A percentile compares a stretch with the other conserved stretches of the same genome.
phyloP scores from a whole-genome alignment of 2,888 invertebrate species.

The Sipha maydis region DNA sequence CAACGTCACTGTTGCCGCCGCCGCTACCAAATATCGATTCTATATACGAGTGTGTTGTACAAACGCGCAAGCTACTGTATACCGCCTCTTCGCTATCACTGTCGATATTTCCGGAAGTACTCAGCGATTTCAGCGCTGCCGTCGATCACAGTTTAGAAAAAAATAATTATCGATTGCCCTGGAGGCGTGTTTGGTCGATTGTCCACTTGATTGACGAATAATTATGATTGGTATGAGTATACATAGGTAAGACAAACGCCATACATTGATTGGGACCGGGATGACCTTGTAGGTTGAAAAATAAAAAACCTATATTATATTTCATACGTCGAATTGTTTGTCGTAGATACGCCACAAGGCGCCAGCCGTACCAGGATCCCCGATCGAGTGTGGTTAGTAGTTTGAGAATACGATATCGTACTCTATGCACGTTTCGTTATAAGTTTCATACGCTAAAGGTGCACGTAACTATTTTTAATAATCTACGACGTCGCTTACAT shows the following conservation, averaged over 20 bases:
- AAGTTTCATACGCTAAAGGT: too few species aligned
- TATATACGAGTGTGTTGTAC: background rate
- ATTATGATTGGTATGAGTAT: background rate
- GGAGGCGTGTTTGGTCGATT: background rate
- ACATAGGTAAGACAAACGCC: background rate
- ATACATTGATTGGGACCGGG: background rate
- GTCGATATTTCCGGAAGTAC: slow-evolving; percentile 19
- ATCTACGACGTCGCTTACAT: too few species aligned
- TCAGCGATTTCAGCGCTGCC: background rate
- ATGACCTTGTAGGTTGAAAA: background rate
- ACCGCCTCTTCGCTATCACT: background rate
- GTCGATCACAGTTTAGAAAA: background rate
- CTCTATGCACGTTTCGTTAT: too few species aligned
- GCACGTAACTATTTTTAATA: too few species aligned
- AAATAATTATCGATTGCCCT: background rate
- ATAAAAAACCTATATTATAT: background rate
- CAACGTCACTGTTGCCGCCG: background rate
- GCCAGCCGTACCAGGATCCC: background rate
- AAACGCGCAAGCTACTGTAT: background rate
- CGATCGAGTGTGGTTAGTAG: background rate
- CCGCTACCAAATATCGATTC: slow-evolving; percentile 33
- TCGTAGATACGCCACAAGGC: background rate
- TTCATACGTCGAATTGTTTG: background rate
- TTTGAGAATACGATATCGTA: too few species aligned
- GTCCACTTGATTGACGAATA: background rate